A percentile compares a stretch with the other conserved stretches of the same genome.
These are phyloP conservation scores for Ailurus styani DNA, from an alignment of 2,113 vertebrate species.

Conservation along the genomic window DNA sequence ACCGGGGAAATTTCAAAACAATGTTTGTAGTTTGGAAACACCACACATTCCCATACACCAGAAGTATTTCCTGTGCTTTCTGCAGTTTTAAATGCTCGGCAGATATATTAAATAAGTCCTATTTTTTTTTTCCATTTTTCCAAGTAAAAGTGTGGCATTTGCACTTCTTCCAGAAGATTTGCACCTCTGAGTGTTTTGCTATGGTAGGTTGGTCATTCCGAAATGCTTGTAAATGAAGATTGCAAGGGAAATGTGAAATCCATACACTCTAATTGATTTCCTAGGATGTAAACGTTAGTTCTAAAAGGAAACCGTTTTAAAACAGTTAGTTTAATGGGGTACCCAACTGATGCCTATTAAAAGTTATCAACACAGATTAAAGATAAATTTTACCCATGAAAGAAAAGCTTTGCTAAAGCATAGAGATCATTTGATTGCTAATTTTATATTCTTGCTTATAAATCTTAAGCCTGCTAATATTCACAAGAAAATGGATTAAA, in stretches of 20 bases:
- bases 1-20: conserved; percentile 74
- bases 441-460: conserved; percentile 18
- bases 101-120: conserved; percentile 51
- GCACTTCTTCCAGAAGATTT: conserved; percentile 39
- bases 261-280: conserved; percentile 46
- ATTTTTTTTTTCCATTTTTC: conserved; percentile 66
- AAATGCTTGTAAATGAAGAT: background rate
- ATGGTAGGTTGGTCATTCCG: background rate
- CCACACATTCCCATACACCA: conserved; percentile 70
- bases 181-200: conserved; percentile 16
- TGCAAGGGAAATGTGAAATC: background rate
- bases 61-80: conserved; percentile 78
- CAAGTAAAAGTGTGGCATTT: conserved; percentile 57
- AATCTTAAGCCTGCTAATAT: conserved; percentile 19
- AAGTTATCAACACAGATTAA: conserved; percentile 27
- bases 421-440: conserved; percentile 9
- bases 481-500: conserved; percentile 33
- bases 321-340: conserved; percentile 58
- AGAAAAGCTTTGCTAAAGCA: background rate
- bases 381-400: conserved; percentile 49
- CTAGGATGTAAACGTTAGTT: conserved; percentile 22
- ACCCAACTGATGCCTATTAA: conserved; percentile 51
- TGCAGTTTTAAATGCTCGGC: conserved; percentile 50
- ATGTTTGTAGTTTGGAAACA: conserved; percentile 75
- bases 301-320: conserved; percentile 64